Evolutionary conservation across 2,113 vertebrate genomes (phyloP).

Genomic region (Calidris pygmaea): DNA sequence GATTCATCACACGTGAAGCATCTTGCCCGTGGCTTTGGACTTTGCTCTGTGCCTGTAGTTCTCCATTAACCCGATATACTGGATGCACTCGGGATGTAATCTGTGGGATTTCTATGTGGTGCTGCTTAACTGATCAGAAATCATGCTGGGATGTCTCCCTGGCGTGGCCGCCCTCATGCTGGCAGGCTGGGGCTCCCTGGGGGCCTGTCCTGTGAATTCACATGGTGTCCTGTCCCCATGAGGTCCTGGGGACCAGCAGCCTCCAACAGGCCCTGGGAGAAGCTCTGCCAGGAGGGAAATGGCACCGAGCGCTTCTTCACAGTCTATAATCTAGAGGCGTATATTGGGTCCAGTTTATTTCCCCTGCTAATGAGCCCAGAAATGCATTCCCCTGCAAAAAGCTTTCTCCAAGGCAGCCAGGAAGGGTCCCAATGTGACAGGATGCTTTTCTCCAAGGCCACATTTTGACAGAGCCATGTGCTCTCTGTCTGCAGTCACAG

Average conservation of each 20-base stretch:
- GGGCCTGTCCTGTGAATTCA: fast-evolving
- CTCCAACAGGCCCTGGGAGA: neutral
- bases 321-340: neutral
- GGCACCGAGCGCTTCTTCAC: neutral
- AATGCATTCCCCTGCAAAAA: neutral
- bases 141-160: neutral
- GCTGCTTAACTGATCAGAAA: neutral
- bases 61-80: neutral
- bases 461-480: neutral
- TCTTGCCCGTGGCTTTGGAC: neutral
- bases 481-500: neutral
- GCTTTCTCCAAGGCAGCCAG: neutral
- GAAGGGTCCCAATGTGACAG: neutral
- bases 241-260: neutral
- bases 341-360: neutral
- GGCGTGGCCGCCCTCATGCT: too few relatives aligned
- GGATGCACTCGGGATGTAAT: neutral
- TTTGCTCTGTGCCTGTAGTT: neutral
- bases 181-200: too few relatives aligned
- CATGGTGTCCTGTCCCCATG: neutral
- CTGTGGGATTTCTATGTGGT: neutral
- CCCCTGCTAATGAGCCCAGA: neutral
- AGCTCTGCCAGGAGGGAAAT: neutral
- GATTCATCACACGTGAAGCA: neutral
- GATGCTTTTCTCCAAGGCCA: neutral